Evolutionary conservation across 2,113 vertebrate species (phyloP).

Genomic region (Panthera leo): DNA sequence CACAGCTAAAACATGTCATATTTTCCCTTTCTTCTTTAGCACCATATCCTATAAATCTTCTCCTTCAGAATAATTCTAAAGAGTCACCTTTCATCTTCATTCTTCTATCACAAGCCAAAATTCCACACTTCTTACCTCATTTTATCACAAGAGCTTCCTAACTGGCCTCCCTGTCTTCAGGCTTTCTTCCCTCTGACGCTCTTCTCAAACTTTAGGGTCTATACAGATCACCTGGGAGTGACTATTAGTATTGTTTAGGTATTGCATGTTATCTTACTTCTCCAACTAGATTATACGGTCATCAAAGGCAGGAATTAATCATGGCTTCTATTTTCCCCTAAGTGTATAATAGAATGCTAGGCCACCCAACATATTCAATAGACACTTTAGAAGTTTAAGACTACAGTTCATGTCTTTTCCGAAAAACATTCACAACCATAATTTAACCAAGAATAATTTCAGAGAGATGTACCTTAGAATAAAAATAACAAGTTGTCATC

Average conservation of each 20-base stretch:
- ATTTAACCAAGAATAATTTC: constrained; percentile 47
- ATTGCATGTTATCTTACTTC: neutral
- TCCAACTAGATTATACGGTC: neutral
- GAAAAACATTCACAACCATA: neutral
- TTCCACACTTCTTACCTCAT: neutral
- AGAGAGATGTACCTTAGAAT: neutral
- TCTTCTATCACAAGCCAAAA: neutral
- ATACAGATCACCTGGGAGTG: neutral
- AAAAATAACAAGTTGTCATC: constrained; percentile 32
- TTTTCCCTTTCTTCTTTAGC: constrained; percentile 5
- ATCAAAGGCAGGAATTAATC: neutral
- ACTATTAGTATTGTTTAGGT: neutral
- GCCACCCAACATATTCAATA: neutral
- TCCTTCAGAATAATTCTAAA: neutral
- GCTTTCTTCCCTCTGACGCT: neutral
- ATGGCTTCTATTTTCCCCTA: neutral
- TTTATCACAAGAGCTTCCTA: neutral
- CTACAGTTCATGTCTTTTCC: neutral
- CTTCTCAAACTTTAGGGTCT: neutral
- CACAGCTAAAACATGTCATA: neutral
- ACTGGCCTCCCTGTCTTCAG: neutral
- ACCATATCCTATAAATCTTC: neutral
- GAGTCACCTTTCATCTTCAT: neutral
- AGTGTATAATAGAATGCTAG: neutral
- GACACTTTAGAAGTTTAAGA: constrained; percentile 18